Conservation (phyloP, 2,797 vertebrate genomes). For the Sebastes hubbsi region DNA sequence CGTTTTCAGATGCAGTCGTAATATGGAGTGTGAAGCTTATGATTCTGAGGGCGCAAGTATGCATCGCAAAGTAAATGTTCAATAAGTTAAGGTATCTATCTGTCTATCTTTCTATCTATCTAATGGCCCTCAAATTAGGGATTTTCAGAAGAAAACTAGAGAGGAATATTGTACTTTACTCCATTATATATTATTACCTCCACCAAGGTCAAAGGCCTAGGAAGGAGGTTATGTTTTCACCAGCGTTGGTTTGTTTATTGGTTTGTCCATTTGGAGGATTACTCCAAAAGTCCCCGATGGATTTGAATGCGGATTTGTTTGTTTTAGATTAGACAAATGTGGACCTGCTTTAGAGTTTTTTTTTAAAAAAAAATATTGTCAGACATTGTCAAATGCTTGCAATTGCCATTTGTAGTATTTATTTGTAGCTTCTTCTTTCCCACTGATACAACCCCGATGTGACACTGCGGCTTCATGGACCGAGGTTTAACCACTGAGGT, state of each 20-base stretch:
- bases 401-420: background rate
- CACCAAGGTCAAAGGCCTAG: no score
- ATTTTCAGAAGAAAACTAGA: background rate
- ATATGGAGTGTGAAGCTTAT: background rate
- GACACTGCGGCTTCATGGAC: background rate
- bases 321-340: background rate
- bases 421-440: background rate
- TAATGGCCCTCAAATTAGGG: background rate
- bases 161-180: no score
- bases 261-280: no score
- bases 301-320: no score
- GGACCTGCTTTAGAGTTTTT: background rate
- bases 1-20: slow-evolving; percentile 11
- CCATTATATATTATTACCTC: no score
- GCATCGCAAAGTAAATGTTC: background rate
- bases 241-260: no score
- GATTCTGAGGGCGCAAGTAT: background rate
- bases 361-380: background rate
- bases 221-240: no score
- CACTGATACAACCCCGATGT: background rate
- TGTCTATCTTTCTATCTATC: background rate
- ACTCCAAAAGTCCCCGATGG: no score
- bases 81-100: background rate
- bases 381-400: background rate
- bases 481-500: background rate